These are phyloP conservation scores for Esox niger DNA, from an alignment of 2,113 vertebrate species.

Conservation along the genomic window DNA sequence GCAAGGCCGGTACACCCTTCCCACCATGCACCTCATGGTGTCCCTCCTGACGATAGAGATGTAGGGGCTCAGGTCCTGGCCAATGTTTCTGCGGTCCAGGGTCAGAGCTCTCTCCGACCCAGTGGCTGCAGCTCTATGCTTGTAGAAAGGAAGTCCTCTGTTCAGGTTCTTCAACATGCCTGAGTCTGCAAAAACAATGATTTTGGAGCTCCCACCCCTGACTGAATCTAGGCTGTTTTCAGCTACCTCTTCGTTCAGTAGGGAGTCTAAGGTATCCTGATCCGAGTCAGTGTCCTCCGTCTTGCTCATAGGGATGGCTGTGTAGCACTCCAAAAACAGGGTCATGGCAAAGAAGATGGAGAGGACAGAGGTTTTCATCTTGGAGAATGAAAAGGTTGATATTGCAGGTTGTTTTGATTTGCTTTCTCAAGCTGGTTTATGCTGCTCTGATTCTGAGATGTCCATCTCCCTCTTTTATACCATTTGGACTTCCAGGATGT, in stretches of 20 bases:
- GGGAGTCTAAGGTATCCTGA: conserved; percentile 46
- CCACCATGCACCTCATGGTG: conserved; percentile 79
- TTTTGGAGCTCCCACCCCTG: conserved; percentile 34
- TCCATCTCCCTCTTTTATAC: conserved; percentile 60
- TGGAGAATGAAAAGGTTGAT: conserved; percentile 12
- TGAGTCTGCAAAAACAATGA: conserved; percentile 60
- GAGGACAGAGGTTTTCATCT: conserved; percentile 62
- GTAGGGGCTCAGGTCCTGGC: conserved; percentile 42
- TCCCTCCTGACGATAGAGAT: conserved; percentile 69
- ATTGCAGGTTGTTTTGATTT: not conserved
- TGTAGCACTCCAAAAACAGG: conserved; percentile 54
- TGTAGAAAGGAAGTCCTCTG: conserved; percentile 46
- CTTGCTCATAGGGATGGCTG: conserved; percentile 45
- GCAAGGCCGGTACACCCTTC: conserved; percentile 77
- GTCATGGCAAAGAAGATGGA: conserved; percentile 51
- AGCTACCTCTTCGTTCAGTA: conserved; percentile 46
- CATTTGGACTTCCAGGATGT: not conserved
- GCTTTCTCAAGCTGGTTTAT: conserved; percentile 20
- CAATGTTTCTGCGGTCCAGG: conserved; percentile 40
- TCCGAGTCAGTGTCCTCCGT: conserved; percentile 54
- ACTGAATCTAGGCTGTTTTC: conserved; percentile 38
- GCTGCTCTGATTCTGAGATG: conserved; percentile 30
- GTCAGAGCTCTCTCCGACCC: conserved; percentile 37
- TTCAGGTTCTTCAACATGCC: conserved; percentile 61
- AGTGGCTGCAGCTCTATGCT: conserved; percentile 45